phyloP scores from a whole-genome alignment of 2,888 invertebrate species.

The Aproaerema taeniolella region DNA sequence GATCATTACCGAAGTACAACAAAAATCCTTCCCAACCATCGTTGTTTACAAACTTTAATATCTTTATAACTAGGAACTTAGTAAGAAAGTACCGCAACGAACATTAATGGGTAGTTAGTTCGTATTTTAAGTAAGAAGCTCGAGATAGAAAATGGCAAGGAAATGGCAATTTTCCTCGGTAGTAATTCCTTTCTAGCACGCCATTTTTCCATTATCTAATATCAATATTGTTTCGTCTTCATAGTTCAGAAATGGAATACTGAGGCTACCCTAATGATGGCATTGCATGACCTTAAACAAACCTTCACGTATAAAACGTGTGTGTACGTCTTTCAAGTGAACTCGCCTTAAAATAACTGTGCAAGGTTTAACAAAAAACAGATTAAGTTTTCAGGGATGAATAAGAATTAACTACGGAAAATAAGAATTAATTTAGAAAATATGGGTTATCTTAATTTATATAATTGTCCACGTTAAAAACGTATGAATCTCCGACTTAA shows the following conservation, averaged over 20 bases:
- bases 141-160: slow-evolving; percentile 54
- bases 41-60: background rate
- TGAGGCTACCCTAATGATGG: slow-evolving; percentile 60
- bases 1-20: too few species aligned
- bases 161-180: slow-evolving; percentile 62
- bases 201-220: slow-evolving; percentile 73
- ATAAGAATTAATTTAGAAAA: too few species aligned
- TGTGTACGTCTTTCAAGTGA: background rate
- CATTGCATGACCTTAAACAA: slow-evolving; percentile 50
- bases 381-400: too few species aligned
- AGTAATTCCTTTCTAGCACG: slow-evolving; percentile 64
- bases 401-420: too few species aligned
- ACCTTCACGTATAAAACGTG: slow-evolving; percentile 13
- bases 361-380: too few species aligned
- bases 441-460: too few species aligned
- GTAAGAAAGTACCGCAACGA: background rate
- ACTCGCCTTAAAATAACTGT: background rate
- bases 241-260: slow-evolving; percentile 56
- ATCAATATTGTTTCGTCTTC: slow-evolving; percentile 74
- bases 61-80: background rate
- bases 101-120: slow-evolving; percentile 1
- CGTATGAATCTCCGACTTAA: too few species aligned
- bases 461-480: too few species aligned
- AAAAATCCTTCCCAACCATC: background rate
- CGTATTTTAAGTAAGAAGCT: slow-evolving; percentile 40